These are phyloP conservation scores for Pangasius macronema DNA, from an alignment of 2,797 vertebrate genomes.

Conservation along the genomic window DNA sequence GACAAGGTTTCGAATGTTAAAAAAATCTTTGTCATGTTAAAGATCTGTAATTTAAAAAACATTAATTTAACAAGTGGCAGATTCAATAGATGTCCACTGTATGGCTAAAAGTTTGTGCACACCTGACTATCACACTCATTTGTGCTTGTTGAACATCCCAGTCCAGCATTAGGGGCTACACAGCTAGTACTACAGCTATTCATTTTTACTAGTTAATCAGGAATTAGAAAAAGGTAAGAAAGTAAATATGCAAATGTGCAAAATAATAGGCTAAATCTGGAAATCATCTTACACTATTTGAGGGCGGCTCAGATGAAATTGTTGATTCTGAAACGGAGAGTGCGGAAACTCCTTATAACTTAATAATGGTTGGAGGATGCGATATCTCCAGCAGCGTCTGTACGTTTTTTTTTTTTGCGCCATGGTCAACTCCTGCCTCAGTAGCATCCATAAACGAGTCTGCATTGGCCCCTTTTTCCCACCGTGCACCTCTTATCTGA, in stretches of 20 bases:
- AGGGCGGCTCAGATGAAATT: not conserved
- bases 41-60: not conserved
- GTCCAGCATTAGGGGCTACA: not conserved
- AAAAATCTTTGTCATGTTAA: not conserved
- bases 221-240: not conserved
- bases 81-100: not conserved
- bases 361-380: not conserved
- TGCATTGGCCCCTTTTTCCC: not conserved
- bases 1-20: not conserved
- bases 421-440: not conserved
- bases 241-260: not conserved
- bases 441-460: not conserved
- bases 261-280: not conserved
- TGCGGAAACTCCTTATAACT: not conserved
- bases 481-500: not conserved
- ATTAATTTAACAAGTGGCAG: not conserved
- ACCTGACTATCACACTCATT: not conserved
- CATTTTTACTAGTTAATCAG: not conserved
- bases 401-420: not conserved
- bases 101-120: not conserved
- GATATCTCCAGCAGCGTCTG: not conserved
- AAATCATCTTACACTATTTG: not conserved
- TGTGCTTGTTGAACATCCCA: not conserved
- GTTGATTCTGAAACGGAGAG: not conserved
- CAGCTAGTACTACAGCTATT: not conserved